Conservation (phyloP, 53 echinoderm and acorn worm genomes). For the Glandiceps talaboti region DNA sequence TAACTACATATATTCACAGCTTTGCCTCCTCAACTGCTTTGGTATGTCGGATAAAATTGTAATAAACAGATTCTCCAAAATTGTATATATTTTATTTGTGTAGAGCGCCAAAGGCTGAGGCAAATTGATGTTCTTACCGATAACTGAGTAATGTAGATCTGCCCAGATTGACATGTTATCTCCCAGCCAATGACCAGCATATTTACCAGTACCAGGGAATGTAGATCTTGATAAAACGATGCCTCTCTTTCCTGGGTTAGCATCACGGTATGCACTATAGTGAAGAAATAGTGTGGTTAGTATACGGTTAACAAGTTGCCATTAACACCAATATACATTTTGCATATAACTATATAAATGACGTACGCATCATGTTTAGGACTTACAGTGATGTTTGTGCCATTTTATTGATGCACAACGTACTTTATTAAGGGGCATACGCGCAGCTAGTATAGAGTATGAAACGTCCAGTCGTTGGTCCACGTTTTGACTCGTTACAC, state of each 20-base stretch:
- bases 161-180: conserved; percentile 53
- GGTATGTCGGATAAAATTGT: not conserved
- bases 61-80: not conserved
- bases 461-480: no score
- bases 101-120: not conserved
- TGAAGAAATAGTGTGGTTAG: not conserved
- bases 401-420: no score
- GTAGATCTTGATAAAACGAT: conserved; percentile 64
- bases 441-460: no score
- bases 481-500: no score
- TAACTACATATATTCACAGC: not conserved
- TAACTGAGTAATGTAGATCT: conserved; percentile 57
- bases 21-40: not conserved
- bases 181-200: conserved; percentile 67
- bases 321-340: no score
- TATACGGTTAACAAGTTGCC: no score
- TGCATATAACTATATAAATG: no score
- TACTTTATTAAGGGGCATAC: no score
- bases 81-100: not conserved
- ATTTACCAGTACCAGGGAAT: conserved; percentile 67
- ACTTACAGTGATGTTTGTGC: no score
- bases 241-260: conserved; percentile 44
- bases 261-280: conserved; percentile 38
- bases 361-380: no score
- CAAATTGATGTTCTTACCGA: conserved; percentile 29